phyloP scores from a whole-genome alignment of 2,113 vertebrate genomes.

The Ancistrus triradiatus region DNA sequence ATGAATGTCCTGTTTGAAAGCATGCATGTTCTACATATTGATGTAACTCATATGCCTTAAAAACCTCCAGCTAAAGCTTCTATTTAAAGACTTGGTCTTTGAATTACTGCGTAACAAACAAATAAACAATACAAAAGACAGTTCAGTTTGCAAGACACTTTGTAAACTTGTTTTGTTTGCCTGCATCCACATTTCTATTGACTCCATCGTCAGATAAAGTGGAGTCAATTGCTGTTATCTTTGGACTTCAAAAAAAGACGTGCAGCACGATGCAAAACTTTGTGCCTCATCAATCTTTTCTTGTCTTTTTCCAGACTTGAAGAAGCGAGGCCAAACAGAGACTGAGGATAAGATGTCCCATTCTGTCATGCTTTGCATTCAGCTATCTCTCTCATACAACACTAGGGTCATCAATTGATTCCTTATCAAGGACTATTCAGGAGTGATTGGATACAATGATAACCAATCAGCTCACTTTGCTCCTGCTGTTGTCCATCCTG shows the following conservation, averaged over 20 bases:
- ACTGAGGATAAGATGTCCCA: slow-evolving; percentile 63
- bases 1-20: too few relatives aligned
- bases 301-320: slow-evolving; percentile 19
- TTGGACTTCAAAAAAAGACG: neutral
- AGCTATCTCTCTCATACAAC: slow-evolving; percentile 50
- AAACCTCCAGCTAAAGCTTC: too few relatives aligned
- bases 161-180: neutral
- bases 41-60: too few relatives aligned
- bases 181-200: neutral
- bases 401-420: slow-evolving; percentile 54
- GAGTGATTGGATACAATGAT: slow-evolving; percentile 67
- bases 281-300: slow-evolving; percentile 31
- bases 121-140: too few relatives aligned
- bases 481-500: slow-evolving; percentile 58
- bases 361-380: slow-evolving; percentile 55
- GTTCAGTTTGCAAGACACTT: slow-evolving; percentile 5
- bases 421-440: slow-evolving; percentile 49
- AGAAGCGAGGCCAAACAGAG: slow-evolving; percentile 19
- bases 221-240: slow-evolving; percentile 6
- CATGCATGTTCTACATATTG: too few relatives aligned
- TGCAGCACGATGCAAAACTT: neutral
- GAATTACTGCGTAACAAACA: too few relatives aligned
- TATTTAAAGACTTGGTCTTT: too few relatives aligned
- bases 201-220: neutral
- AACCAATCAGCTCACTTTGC: slow-evolving; percentile 57